Evolutionary conservation across 2,113 vertebrate species (phyloP).

Genomic region (Brachirus orientalis): DNA sequence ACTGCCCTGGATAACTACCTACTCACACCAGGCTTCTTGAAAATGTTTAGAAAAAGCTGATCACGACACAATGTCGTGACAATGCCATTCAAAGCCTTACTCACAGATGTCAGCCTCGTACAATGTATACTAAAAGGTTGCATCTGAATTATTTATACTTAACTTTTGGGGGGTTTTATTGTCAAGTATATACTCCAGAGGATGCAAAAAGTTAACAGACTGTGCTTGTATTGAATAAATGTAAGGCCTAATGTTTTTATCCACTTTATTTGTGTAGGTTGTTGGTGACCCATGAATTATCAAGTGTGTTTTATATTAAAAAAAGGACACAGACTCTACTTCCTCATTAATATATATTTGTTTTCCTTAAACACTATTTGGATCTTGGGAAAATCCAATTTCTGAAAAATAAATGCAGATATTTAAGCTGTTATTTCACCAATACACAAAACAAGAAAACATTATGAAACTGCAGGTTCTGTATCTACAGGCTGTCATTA

Average conservation of each 20-base stretch:
- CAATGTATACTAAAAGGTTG: not conserved
- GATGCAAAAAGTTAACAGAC: not conserved
- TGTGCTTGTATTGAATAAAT: not conserved
- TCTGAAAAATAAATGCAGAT: slow-evolving; percentile 13
- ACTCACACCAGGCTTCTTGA: slow-evolving; percentile 25
- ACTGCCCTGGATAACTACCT: slow-evolving; percentile 15
- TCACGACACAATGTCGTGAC: slow-evolving; percentile 1
- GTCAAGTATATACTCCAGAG: not conserved
- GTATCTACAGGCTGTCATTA: slow-evolving; percentile 37
- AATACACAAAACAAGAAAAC: not conserved
- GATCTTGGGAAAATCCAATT: not conserved
- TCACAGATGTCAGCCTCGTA: not conserved
- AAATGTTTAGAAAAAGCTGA: slow-evolving; percentile 21
- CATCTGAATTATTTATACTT: not conserved
- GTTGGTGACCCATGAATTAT: slow-evolving; percentile 11
- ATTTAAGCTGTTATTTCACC: not conserved
- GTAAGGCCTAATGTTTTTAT: not conserved
- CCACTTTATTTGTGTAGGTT: not conserved
- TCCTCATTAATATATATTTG: slow-evolving; percentile 7
- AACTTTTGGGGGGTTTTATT: not conserved
- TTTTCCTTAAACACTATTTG: slow-evolving; percentile 13
- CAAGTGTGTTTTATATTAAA: not conserved
- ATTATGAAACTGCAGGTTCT: slow-evolving; percentile 7
- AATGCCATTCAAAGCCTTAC: not conserved
- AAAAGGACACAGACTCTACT: not conserved